phyloP scores from a whole-genome alignment of 2,888 invertebrate genomes.

The Tinea trinotella region DNA sequence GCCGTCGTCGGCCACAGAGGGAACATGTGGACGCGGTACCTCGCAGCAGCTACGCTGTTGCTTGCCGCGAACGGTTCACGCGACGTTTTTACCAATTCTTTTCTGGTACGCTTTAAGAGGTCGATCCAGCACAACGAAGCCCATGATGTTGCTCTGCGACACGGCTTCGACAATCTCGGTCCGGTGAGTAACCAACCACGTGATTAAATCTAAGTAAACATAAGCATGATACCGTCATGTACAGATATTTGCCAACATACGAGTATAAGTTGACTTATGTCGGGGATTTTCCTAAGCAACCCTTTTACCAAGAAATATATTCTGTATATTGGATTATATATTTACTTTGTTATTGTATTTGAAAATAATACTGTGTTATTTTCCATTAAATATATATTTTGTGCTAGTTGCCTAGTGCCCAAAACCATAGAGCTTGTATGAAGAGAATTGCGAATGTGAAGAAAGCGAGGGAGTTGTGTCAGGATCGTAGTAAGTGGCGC shows the following conservation, averaged over 20 bases:
- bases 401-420: no score
- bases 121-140: slow-evolving; percentile 84
- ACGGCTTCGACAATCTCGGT: slow-evolving; percentile 95
- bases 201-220: slow-evolving; percentile 62
- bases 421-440: no score
- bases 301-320: no score
- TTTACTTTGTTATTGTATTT: no score
- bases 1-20: slow-evolving; percentile 51
- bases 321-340: no score
- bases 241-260: background rate
- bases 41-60: slow-evolving; percentile 51
- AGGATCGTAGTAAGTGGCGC: no score
- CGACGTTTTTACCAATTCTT: slow-evolving; percentile 95
- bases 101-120: slow-evolving; percentile 90
- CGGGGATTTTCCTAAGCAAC: slow-evolving; percentile 12
- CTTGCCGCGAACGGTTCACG: slow-evolving; percentile 50
- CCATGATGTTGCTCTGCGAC: slow-evolving; percentile 84
- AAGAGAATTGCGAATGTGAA: no score
- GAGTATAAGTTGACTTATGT: background rate
- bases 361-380: no score
- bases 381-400: no score
- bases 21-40: slow-evolving; percentile 65
- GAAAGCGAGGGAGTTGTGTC: no score
- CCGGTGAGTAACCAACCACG: slow-evolving; percentile 82
- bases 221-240: slow-evolving; percentile 23